Conservation (phyloP, 2,888 invertebrate genomes). For the Lypha dubia region DNA sequence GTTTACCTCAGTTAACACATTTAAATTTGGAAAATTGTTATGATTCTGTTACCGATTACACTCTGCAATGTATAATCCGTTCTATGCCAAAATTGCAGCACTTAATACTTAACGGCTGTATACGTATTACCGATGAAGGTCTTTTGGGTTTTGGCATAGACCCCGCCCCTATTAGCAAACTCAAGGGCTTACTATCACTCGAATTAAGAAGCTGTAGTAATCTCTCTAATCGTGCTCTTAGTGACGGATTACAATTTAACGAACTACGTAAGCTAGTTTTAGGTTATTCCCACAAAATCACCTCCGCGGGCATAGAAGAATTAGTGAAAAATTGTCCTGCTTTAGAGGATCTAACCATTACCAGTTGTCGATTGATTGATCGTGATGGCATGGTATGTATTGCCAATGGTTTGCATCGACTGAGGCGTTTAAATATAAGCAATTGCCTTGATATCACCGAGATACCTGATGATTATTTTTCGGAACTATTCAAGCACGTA, state of each 20-base stretch:
- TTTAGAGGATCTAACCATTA: slow-evolving; percentile 76
- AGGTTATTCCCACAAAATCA: slow-evolving; percentile 76
- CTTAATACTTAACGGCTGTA: slow-evolving; percentile 77
- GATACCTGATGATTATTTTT: slow-evolving; percentile 74
- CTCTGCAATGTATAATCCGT: slow-evolving; percentile 76
- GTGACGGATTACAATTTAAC: slow-evolving; percentile 72
- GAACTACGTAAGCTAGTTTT: slow-evolving; percentile 75
- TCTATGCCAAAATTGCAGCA: slow-evolving; percentile 74
- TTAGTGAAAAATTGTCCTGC: slow-evolving; percentile 76
- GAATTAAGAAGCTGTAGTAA: slow-evolving; percentile 77
- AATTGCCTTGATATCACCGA: slow-evolving; percentile 76
- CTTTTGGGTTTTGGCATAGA: slow-evolving; percentile 74
- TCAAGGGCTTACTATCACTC: slow-evolving; percentile 75
- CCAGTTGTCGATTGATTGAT: slow-evolving; percentile 75
- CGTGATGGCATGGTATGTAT: slow-evolving; percentile 74
- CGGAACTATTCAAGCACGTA: slow-evolving; percentile 72
- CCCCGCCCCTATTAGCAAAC: slow-evolving; percentile 74
- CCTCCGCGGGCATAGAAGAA: slow-evolving; percentile 74
- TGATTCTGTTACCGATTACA: slow-evolving; percentile 76
- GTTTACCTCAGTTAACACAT: slow-evolving; percentile 76
- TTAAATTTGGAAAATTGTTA: slow-evolving; percentile 77
- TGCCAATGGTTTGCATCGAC: slow-evolving; percentile 74
- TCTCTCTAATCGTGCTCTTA: slow-evolving; percentile 75
- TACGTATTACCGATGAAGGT: slow-evolving; percentile 75
- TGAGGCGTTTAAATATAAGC: slow-evolving; percentile 76